Conservation (phyloP, 1,140 invertebrate species). For the Zaprionus kolodkinae region DNA sequence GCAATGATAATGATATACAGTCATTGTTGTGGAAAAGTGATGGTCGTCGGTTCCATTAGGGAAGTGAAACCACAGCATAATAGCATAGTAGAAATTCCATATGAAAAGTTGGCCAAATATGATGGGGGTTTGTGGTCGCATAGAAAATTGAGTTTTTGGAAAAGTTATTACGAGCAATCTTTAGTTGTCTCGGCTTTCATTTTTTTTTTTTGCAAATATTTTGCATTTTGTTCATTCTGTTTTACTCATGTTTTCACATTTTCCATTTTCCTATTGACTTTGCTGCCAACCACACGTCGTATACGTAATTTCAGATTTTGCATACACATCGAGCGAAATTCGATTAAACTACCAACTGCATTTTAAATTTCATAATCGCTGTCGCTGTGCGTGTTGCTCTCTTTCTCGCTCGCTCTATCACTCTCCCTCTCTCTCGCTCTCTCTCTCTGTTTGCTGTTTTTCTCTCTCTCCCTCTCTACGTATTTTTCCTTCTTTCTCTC, state of each 20-base stretch:
- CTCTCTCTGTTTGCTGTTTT: neutral
- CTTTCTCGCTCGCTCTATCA: slow-evolving; percentile 10
- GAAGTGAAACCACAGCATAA: slow-evolving; percentile 13
- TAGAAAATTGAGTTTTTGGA: neutral
- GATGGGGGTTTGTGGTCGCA: neutral
- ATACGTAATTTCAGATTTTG: slow-evolving; percentile 34
- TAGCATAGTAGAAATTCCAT: too few relatives aligned
- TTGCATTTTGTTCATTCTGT: neutral
- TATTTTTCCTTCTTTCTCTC: slow-evolving; percentile 19
- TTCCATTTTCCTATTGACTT: slow-evolving; percentile 13
- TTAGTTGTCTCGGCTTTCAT: neutral
- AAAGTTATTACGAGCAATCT: neutral
- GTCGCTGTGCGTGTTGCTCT: slow-evolving; percentile 37
- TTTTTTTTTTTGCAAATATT: slow-evolving; percentile 8
- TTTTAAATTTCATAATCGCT: slow-evolving; percentile 52
- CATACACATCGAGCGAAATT: slow-evolving; percentile 27
- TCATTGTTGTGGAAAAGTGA: neutral
- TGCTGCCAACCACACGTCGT: slow-evolving; percentile 23
- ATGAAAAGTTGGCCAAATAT: too few relatives aligned
- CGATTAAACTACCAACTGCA: slow-evolving; percentile 37
- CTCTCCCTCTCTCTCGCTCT: slow-evolving; percentile 13
- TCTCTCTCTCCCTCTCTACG: neutral
- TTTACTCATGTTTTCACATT: slow-evolving; percentile 6
- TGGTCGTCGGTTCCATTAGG: neutral
- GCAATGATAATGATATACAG: slow-evolving; percentile 15